Evolutionary conservation across 2,888 invertebrate genomes (phyloP).

Genomic region (Papilio protenor): DNA sequence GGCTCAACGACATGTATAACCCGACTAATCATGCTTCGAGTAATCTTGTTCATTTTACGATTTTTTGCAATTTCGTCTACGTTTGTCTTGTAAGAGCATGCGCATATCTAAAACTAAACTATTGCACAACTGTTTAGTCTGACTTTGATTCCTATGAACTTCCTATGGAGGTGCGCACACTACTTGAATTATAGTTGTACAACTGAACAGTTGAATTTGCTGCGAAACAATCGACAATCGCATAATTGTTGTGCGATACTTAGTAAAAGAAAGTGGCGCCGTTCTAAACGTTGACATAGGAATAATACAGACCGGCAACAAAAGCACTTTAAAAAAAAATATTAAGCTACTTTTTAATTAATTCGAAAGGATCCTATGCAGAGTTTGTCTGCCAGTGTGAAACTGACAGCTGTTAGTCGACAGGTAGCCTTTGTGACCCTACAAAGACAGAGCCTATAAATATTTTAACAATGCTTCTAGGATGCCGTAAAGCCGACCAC

Average conservation of each 20-base stretch:
- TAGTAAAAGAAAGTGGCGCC: too few species aligned
- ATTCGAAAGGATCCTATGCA: not conserved
- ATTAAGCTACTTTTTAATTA: not conserved
- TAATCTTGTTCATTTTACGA: not conserved
- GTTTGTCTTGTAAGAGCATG: too few species aligned
- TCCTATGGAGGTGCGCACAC: too few species aligned
- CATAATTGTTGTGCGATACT: too few species aligned
- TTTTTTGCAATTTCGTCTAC: not conserved
- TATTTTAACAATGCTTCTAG: constrained; percentile 26
- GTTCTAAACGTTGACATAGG: too few species aligned
- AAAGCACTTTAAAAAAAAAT: not conserved
- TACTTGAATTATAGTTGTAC: too few species aligned
- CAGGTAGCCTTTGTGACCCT: constrained; percentile 24
- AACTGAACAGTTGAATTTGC: too few species aligned
- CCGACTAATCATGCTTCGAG: not conserved
- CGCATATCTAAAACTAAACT: too few species aligned
- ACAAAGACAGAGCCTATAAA: constrained; percentile 17
- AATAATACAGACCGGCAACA: too few species aligned
- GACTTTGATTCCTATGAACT: too few species aligned
- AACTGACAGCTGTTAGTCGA: constrained; percentile 14
- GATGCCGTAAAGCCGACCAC: constrained; percentile 18
- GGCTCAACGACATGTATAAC: not conserved
- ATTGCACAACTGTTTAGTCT: too few species aligned
- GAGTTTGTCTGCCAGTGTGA: constrained; percentile 5
- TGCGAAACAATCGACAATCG: too few species aligned